A percentile compares a stretch with the other conserved stretches of the same genome.
Conservation (phyloP, 2,113 vertebrate genomes). For the Mustela lutreola region DNA sequence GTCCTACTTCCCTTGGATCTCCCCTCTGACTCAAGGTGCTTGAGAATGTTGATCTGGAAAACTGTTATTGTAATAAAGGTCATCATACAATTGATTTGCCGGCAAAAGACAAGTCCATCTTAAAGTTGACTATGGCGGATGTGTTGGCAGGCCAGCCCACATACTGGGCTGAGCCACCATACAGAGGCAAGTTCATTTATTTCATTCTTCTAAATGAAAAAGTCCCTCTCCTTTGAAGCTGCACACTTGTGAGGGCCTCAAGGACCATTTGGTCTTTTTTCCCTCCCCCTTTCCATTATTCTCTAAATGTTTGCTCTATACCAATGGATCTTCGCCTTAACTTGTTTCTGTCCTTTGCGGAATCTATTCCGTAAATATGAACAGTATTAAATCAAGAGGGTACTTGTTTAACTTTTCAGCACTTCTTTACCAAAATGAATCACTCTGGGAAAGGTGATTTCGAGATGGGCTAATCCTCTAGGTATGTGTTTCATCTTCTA, state of each 20-base stretch:
- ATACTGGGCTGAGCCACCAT: neutral
- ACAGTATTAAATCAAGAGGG: constrained; percentile 84
- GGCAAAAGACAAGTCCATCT: neutral
- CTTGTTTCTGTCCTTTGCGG: constrained; percentile 76
- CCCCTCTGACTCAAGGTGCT: neutral
- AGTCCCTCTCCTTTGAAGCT: neutral
- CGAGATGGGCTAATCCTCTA: constrained; percentile 81
- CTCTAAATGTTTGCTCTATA: constrained; percentile 71
- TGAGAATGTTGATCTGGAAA: neutral
- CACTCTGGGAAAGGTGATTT: constrained; percentile 84
- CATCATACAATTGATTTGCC: neutral
- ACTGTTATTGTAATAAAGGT: neutral
- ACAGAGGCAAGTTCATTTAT: neutral
- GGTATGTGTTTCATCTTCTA: constrained; percentile 87
- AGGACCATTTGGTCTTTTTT: neutral
- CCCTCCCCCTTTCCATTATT: neutral
- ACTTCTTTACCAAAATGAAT: constrained; percentile 82
- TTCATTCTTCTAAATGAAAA: constrained; percentile 42
- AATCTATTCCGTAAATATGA: constrained; percentile 81
- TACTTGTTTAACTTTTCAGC: constrained; percentile 85
- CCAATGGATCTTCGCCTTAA: constrained; percentile 78
- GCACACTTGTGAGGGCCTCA: neutral
- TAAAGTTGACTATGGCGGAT: neutral
- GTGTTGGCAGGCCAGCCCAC: neutral
- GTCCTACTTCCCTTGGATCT: neutral